phyloP scores from a whole-genome alignment of 2,113 vertebrate species.

The Catharus bicknelli region DNA sequence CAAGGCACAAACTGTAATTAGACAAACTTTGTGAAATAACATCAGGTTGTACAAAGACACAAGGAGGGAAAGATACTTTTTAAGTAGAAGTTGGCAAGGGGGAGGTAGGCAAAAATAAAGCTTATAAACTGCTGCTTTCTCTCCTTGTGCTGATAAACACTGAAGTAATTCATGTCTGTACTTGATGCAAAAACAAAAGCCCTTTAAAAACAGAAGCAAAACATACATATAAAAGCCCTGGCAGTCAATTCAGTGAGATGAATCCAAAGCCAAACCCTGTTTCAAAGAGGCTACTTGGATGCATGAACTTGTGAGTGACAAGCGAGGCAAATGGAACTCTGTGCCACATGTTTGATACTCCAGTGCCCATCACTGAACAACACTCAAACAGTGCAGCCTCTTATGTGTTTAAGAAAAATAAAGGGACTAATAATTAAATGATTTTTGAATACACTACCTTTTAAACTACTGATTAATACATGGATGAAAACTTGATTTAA shows the following conservation, averaged over 20 bases:
- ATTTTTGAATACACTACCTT: background rate
- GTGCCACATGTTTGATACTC: background rate
- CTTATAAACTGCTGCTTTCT: background rate
- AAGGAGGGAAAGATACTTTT: background rate
- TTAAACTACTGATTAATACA: background rate
- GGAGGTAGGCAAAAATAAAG: background rate
- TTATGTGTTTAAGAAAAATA: background rate
- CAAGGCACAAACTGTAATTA: background rate
- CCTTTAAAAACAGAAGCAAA: constrained; percentile 42
- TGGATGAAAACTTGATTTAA: background rate
- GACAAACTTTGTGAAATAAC: background rate
- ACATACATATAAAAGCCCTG: constrained; percentile 8
- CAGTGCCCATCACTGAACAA: background rate
- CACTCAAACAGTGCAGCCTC: background rate
- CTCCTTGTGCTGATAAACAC: background rate
- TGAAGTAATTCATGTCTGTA: background rate
- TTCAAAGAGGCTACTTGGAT: background rate
- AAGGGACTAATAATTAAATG: background rate
- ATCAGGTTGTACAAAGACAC: background rate
- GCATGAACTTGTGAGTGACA: background rate
- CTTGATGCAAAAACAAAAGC: constrained; percentile 21
- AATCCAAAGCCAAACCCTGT: constrained; percentile 21
- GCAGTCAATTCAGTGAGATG: constrained; percentile 3
- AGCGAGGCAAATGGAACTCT: background rate
- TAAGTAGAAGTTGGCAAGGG: background rate